phyloP scores from a whole-genome alignment of 2,797 vertebrate species.

The Platyrinchus mystaceus region DNA sequence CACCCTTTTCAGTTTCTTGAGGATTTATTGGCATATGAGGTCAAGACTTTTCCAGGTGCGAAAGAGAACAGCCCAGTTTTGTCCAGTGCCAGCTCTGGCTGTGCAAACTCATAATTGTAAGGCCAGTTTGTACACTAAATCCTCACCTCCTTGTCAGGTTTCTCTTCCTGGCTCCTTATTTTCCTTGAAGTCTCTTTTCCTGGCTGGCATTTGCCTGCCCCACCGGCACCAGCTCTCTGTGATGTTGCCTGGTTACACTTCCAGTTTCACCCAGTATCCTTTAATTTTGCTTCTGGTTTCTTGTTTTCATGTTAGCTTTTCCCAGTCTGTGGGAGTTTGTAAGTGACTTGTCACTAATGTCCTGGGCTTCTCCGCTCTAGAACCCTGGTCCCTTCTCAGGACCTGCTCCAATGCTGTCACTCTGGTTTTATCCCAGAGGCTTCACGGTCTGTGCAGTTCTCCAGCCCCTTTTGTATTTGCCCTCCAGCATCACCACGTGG shows the following conservation, averaged over 20 bases:
- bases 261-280: neutral
- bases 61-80: neutral
- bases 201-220: neutral
- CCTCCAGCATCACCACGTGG: neutral
- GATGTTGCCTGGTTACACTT: fast-evolving
- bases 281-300: neutral
- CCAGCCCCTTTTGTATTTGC: neutral
- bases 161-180: neutral
- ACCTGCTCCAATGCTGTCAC: neutral
- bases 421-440: neutral
- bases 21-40: neutral
- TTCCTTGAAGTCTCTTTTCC: neutral
- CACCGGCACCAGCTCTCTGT: neutral
- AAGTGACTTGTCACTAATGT: neutral
- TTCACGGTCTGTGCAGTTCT: neutral
- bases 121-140: neutral
- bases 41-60: neutral
- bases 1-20: neutral
- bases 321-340: neutral
- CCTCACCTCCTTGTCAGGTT: neutral
- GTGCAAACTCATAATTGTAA: neutral
- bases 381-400: neutral
- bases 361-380: neutral
- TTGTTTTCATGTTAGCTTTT: neutral
- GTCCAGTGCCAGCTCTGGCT: neutral